These are phyloP conservation scores for Smutsia temminckii DNA, from an alignment of 2,797 vertebrate species.

Conservation along the genomic window DNA sequence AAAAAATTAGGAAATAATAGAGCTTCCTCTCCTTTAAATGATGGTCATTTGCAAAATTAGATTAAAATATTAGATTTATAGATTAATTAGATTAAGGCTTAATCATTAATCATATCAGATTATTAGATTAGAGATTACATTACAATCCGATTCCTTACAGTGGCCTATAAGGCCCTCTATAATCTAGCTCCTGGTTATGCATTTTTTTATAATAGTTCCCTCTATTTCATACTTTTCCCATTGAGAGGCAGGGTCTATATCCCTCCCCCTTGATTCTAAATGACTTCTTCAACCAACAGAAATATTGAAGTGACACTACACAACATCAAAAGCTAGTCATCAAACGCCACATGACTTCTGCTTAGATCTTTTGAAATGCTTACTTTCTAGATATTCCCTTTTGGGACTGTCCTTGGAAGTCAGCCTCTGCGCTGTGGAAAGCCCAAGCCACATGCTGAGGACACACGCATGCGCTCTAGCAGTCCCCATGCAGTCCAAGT, in stretches of 20 bases:
- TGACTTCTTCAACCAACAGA: neutral
- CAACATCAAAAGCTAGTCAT: neutral
- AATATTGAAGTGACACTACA: neutral
- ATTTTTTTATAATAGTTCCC: neutral
- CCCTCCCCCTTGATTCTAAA: neutral
- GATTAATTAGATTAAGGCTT: neutral
- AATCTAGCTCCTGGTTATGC: neutral
- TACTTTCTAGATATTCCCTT: neutral
- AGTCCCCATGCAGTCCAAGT: accelerated
- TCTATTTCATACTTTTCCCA: neutral
- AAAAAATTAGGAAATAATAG: neutral
- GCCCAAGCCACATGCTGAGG: neutral
- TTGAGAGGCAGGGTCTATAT: neutral
- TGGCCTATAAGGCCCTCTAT: neutral
- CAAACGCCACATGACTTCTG: neutral
- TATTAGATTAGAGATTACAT: neutral
- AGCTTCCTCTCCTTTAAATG: neutral
- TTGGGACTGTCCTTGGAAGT: neutral
- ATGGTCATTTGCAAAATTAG: neutral
- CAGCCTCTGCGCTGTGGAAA: neutral
- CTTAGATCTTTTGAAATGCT: neutral
- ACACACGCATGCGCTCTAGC: neutral
- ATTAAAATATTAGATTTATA: neutral
- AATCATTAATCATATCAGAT: neutral
- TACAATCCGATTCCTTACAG: neutral